These are phyloP conservation scores for Notocelia uddmanniana DNA, from an alignment of 2,888 invertebrate species.

Conservation along the genomic window DNA sequence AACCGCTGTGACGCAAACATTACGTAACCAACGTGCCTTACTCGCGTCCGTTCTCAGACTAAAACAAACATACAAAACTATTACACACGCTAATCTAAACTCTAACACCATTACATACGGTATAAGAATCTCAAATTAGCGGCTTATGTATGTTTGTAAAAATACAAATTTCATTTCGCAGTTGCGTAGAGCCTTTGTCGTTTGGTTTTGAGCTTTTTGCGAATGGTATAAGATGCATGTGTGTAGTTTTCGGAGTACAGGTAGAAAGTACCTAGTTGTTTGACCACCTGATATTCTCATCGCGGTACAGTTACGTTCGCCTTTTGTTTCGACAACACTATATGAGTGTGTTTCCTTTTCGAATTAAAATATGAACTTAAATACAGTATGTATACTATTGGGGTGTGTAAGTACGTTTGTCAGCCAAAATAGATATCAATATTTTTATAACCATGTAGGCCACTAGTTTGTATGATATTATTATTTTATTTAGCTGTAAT, in stretches of 20 bases:
- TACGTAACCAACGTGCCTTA: slow-evolving; percentile 68
- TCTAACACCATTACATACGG: neutral
- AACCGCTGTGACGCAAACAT: slow-evolving; percentile 68
- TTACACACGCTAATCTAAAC: slow-evolving; percentile 10
- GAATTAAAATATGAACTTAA: slow-evolving; percentile 24
- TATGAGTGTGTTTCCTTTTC: slow-evolving; percentile 18
- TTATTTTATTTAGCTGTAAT: too few relatives aligned
- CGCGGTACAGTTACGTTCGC: slow-evolving; percentile 33
- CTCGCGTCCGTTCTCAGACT: slow-evolving; percentile 54
- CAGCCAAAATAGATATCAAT: neutral
- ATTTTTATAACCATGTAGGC: too few relatives aligned
- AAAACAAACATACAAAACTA: slow-evolving; percentile 21
- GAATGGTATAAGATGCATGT: neutral
- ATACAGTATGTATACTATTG: neutral
- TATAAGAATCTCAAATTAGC: neutral
- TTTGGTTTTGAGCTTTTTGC: slow-evolving; percentile 18
- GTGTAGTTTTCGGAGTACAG: slow-evolving; percentile 13
- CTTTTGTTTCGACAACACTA: slow-evolving; percentile 39
- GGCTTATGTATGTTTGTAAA: neutral
- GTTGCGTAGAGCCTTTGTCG: slow-evolving; percentile 1
- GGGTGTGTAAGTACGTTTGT: neutral
- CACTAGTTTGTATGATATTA: too few relatives aligned
- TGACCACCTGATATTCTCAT: slow-evolving; percentile 44
- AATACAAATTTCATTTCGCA: slow-evolving; percentile 12
- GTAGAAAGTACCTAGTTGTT: slow-evolving; percentile 40